Percentiles rank a stretch among this genome's conserved stretches.
Conservation (phyloP, 2,888 invertebrate genomes). For the Drosophila robusta region DNA sequence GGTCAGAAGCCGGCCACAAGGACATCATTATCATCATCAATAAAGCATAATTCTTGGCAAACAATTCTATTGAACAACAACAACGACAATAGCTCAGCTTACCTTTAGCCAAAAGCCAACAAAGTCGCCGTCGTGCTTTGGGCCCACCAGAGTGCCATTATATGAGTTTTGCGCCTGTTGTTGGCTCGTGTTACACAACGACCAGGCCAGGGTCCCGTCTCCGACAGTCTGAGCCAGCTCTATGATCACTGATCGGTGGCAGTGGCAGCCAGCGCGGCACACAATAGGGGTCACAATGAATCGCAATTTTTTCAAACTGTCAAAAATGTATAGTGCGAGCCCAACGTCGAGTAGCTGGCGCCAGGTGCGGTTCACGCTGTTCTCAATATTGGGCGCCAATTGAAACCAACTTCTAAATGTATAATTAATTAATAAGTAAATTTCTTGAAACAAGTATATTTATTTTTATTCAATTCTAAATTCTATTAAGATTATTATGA, state of each 20-base stretch:
- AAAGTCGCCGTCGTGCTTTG: conserved; percentile 48
- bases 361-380: conserved; percentile 54
- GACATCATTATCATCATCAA: conserved; percentile 82
- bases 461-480: too few relatives aligned
- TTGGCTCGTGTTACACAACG: conserved; percentile 81
- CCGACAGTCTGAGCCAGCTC: conserved; percentile 35
- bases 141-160: conserved; percentile 68
- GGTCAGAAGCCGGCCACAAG: conserved; percentile 60
- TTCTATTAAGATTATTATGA: too few relatives aligned
- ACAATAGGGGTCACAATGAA: conserved; percentile 84
- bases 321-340: conserved; percentile 80
- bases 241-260: conserved; percentile 74
- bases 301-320: conserved; percentile 84
- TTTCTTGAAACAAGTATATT: neutral
- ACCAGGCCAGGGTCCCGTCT: conserved; percentile 19
- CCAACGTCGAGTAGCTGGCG: conserved; percentile 36
- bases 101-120: conserved; percentile 38
- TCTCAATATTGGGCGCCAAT: conserved; percentile 10
- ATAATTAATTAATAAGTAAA: neutral
- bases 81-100: conserved; percentile 32
- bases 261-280: conserved; percentile 54
- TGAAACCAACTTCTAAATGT: neutral
- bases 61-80: conserved; percentile 81
- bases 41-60: conserved; percentile 81
- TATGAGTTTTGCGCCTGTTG: conserved; percentile 26